Conservation (phyloP, 2,888 invertebrate genomes). For the Elgonia sp. region DNA sequence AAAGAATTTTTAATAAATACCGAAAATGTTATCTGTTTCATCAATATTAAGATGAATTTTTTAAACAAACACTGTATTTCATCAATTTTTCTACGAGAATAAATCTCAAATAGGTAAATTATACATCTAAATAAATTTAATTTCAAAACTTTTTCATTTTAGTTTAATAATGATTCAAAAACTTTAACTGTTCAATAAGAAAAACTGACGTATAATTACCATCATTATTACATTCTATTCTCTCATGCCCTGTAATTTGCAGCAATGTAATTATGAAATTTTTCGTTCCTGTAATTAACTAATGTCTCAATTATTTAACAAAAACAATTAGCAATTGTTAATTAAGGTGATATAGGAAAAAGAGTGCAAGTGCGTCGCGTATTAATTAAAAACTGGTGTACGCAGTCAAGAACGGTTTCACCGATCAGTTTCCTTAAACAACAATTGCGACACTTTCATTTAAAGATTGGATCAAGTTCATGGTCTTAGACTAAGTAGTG, state of each 20-base stretch:
- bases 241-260: too few species aligned
- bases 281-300: slow-evolving; percentile 4
- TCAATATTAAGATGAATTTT: too few species aligned
- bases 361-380: not conserved
- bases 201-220: too few species aligned
- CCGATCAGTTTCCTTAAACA: slow-evolving; percentile 43
- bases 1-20: too few species aligned
- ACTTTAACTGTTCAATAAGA: too few species aligned
- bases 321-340: slow-evolving; percentile 1
- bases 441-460: slow-evolving; percentile 48
- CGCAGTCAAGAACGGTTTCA: slow-evolving; percentile 41
- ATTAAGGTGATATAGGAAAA: slow-evolving; percentile 3
- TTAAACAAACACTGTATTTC: too few species aligned
- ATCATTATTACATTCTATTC: not conserved
- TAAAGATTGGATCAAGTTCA: slow-evolving; percentile 65
- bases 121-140: too few species aligned
- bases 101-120: too few species aligned
- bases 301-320: slow-evolving; percentile 23
- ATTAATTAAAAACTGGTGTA: slow-evolving; percentile 49
- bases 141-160: too few species aligned
- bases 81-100: too few species aligned
- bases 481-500: slow-evolving; percentile 41
- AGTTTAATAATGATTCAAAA: too few species aligned
- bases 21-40: too few species aligned
- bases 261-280: slow-evolving; percentile 19